Percentiles rank a stretch among this genome's conserved stretches.
Evolutionary conservation across 2,797 vertebrate genomes (phyloP).

Genomic region (Melanotaenia pygmaea): DNA sequence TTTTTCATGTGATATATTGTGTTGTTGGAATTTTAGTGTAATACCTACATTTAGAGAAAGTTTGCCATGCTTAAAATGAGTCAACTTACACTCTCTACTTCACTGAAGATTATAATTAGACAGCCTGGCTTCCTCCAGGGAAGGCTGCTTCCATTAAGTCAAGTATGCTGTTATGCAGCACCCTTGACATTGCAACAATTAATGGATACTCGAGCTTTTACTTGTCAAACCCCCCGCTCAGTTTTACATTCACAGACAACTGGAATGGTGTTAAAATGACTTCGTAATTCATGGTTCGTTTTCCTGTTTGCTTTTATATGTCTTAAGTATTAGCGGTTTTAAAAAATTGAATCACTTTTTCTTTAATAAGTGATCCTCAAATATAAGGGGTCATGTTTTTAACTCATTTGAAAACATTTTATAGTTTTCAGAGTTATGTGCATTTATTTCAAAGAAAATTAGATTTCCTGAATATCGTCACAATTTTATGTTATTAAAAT

Average conservation of each 20-base stretch:
- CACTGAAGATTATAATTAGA: conserved; percentile 60
- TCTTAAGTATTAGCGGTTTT: conserved; percentile 56
- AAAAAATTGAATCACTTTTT: conserved; percentile 33
- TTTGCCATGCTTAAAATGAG: conserved; percentile 49
- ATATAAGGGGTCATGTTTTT: conserved; percentile 16
- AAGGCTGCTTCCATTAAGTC: conserved; percentile 55
- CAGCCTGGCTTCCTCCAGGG: conserved; percentile 36
- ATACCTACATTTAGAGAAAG: conserved; percentile 39
- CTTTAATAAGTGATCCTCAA: conserved; percentile 37
- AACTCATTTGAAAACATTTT: neutral
- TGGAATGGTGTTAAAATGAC: conserved; percentile 55
- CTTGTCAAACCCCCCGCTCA: conserved; percentile 61
- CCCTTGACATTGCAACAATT: conserved; percentile 59
- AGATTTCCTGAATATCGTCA: too few relatives aligned
- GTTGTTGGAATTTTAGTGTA: conserved; percentile 25
- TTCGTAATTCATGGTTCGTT: conserved; percentile 65
- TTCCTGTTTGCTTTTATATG: conserved; percentile 50
- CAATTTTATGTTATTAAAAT: neutral
- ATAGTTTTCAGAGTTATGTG: neutral
- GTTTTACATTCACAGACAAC: conserved; percentile 48
- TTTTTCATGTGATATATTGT: neutral
- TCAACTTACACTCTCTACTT: conserved; percentile 52
- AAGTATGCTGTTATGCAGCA: conserved; percentile 47
- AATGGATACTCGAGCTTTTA: conserved; percentile 68
- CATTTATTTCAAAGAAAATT: too few relatives aligned